Evolutionary conservation across 1,140 invertebrate species (phyloP), one percentile per base, ranked within the genome.

Genomic region (Aphidius ervi): DNA sequence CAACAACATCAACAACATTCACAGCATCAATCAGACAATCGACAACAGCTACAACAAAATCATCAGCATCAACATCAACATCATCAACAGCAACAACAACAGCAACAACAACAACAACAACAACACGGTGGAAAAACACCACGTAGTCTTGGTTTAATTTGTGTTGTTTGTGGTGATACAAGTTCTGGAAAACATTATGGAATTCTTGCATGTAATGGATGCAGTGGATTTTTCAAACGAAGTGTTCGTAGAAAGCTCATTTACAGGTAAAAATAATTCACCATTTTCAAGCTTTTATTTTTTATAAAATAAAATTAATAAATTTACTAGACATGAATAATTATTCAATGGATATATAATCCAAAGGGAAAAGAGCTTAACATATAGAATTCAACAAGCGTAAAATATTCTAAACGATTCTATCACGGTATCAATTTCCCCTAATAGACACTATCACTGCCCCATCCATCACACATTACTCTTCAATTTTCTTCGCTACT

Each of bases 121-220:
- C 74, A 77, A 46, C 74, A 77, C 45, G 65, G 70, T 9, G 71
- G 67, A 55, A 79, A 80, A 59, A 69, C 76, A 9, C 72, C 74
- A 1, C 66, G 78, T 59, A 83, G 82, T 60, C 81, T 85, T 5
- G 91, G 91, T 5, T 79, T 93, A 10, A 88, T 90, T 20, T 99
- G 95, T 74, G 91, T 97, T 39, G 96, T 98, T 2, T 98, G 97
- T 71, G 95, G 95, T 0, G 96, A 98, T 73, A 97, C 94, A 2
- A 96, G 93, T 58, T 96, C 92, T 5, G 97, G 97, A 0, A 98
- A 98, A 74, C 96, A 99, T 78, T 98, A 98, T 76, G 97, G 97
- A 0, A 99, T 99, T 64, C 83, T 99, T n/a, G 97, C 96, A 1
- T 99, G 97, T 78, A 99, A 99, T 71, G 97, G 97, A 0, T 99